Percentiles rank a stretch among this genome's conserved stretches.
phyloP scores from a whole-genome alignment of 2,797 vertebrate species.

The Oreochromis grahami region DNA sequence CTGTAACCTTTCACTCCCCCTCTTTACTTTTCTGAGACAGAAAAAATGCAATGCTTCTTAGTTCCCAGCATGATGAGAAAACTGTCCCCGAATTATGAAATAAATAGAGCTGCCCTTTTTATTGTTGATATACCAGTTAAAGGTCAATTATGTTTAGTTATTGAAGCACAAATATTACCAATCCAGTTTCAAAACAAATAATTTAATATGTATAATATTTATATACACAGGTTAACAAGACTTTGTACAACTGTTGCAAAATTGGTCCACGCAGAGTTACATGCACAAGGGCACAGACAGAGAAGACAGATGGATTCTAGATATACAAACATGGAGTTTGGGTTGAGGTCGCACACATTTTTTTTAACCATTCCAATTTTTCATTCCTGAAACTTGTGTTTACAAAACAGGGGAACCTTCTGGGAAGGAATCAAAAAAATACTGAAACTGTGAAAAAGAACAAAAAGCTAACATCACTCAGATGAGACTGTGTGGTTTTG shows the following conservation, averaged over 20 bases:
- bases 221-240: conserved; percentile 76
- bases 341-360: not conserved
- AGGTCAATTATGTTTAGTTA: not conserved
- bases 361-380: not conserved
- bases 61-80: not conserved
- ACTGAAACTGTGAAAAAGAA: not conserved
- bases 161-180: not conserved
- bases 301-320: not conserved
- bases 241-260: conserved; percentile 79
- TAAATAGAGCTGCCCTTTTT: not conserved
- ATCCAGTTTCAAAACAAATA: conserved; percentile 67
- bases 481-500: not conserved
- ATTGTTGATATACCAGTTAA: not conserved
- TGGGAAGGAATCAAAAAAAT: not conserved
- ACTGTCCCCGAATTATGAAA: not conserved
- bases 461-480: not conserved
- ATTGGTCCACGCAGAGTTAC: conserved; percentile 64
- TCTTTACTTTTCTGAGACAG: not conserved
- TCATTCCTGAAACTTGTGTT: not conserved
- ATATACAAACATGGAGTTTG: not conserved
- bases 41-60: not conserved
- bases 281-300: conserved; percentile 38
- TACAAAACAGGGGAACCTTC: not conserved
- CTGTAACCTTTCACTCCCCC: not conserved
- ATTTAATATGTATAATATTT: conserved; percentile 75